These are phyloP conservation scores for Sinhomidia bicolor DNA, from an alignment of 2,888 invertebrate species.

Conservation along the genomic window DNA sequence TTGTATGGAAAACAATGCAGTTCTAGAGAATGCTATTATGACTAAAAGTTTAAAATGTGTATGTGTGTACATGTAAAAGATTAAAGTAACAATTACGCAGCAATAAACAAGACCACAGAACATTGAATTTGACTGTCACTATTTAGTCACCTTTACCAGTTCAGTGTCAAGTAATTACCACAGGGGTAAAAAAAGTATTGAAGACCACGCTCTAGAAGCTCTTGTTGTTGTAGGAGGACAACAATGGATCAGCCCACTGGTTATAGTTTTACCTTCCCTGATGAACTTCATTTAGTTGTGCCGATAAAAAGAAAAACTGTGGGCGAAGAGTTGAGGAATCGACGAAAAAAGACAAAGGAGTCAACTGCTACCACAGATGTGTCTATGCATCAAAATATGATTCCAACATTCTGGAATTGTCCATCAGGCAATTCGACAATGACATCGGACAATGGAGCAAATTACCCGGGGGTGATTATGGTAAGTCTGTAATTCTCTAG, in stretches of 20 bases:
- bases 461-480: conserved; percentile 5
- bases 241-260: conserved; percentile 60
- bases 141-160: conserved; percentile 14
- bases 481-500: not conserved
- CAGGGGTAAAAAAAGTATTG: not conserved
- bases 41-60: not conserved
- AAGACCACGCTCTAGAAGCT: conserved; percentile 12
- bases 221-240: conserved; percentile 58
- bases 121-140: too few relatives aligned
- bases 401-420: conserved; percentile 13
- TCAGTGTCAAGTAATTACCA: conserved; percentile 34
- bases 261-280: not conserved
- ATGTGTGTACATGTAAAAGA: not conserved
- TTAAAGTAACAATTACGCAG: not conserved
- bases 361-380: not conserved
- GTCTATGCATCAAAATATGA: not conserved
- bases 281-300: not conserved
- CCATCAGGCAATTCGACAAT: not conserved
- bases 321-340: conserved; percentile 14
- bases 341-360: not conserved
- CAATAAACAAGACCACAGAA: not conserved
- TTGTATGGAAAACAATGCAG: not conserved
- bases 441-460: not conserved
- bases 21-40: not conserved
- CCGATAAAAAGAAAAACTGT: conserved; percentile 40